Percentiles rank a stretch among this genome's conserved stretches.
Conservation (phyloP, 2,797 vertebrate species). For the Hydrocynus forskahlii region DNA sequence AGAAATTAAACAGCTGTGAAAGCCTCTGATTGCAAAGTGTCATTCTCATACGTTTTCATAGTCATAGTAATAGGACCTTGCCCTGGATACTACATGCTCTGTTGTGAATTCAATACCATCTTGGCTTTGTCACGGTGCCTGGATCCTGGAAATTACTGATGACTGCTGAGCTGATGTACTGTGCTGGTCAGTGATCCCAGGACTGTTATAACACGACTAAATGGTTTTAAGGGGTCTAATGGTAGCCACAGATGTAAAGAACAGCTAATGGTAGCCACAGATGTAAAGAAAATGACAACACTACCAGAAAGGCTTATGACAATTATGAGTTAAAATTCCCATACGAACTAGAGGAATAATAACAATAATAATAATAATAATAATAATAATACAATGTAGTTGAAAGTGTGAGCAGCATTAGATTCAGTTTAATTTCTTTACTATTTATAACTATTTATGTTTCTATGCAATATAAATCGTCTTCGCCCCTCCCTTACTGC, state of each 20-base stretch:
- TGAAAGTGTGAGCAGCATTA: too few relatives aligned
- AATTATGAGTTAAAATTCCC: too few relatives aligned
- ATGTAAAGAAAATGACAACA: background rate
- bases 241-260: too few relatives aligned
- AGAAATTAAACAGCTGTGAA: conserved; percentile 3
- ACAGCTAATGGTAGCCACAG: background rate
- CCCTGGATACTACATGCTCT: background rate
- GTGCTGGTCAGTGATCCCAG: background rate
- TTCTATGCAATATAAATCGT: too few relatives aligned
- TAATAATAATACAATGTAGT: too few relatives aligned
- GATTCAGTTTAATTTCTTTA: too few relatives aligned
- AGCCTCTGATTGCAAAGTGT: conserved; percentile 1
- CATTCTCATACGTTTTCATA: background rate
- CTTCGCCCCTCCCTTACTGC: too few relatives aligned
- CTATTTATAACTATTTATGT: too few relatives aligned
- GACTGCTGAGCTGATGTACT: too few relatives aligned
- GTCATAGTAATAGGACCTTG: background rate
- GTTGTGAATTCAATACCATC: background rate
- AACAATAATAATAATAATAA: too few relatives aligned
- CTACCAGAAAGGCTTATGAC: too few relatives aligned
- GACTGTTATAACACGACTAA: background rate
- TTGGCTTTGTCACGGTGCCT: background rate
- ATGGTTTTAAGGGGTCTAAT: background rate
- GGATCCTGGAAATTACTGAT: background rate
- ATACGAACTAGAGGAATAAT: too few relatives aligned